phyloP scores from a whole-genome alignment of 2,113 vertebrate genomes.

The Suricata suricatta region DNA sequence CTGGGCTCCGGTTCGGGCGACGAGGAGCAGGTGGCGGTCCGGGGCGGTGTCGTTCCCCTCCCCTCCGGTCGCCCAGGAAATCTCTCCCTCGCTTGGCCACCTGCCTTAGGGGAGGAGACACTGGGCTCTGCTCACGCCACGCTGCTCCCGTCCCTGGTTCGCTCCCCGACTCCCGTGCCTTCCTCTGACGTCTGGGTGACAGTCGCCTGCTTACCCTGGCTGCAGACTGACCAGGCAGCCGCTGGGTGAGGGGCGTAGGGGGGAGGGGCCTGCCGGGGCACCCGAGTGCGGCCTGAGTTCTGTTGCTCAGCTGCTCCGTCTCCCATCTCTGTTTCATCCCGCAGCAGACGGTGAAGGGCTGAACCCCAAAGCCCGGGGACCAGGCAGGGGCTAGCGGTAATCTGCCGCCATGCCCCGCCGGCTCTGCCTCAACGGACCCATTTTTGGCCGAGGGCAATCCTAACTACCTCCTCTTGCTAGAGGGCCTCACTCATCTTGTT shows the following conservation, averaged over 20 bases:
- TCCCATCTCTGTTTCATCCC: neutral
- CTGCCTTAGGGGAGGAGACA: neutral
- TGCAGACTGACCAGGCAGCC: neutral
- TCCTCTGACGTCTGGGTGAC: neutral
- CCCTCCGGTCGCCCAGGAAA: neutral
- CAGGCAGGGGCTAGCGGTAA: too few species aligned
- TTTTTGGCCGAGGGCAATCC: neutral
- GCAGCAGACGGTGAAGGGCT: neutral
- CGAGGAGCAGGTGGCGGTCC: neutral
- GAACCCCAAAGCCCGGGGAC: neutral
- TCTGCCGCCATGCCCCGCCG: neutral
- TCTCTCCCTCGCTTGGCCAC: neutral
- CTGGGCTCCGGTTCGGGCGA: neutral
- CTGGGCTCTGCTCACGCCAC: neutral
- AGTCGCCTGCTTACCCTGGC: neutral
- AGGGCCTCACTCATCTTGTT: neutral
- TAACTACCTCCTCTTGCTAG: neutral
- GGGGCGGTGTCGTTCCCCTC: neutral
- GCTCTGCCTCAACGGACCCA: neutral
- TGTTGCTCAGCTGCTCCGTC: neutral
- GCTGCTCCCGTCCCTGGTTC: neutral
- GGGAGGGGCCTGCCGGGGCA: neutral
- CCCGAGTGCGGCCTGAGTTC: neutral
- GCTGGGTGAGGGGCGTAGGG: neutral
- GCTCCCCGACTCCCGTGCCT: neutral